Conservation (phyloP, 1,140 invertebrate genomes). For the Drosophila persimilis region DNA sequence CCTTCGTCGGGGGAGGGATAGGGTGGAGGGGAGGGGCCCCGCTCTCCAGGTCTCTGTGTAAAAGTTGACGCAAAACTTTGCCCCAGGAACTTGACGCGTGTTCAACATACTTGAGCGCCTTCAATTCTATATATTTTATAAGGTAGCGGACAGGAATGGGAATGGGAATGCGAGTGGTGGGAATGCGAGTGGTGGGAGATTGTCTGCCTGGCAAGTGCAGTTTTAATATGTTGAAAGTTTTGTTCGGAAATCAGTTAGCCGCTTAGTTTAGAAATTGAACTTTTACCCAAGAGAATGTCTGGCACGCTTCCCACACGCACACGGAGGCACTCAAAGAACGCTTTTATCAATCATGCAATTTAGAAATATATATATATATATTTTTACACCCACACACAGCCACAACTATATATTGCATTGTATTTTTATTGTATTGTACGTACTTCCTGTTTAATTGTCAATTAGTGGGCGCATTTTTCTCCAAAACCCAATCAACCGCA, state of each 20-base stretch:
- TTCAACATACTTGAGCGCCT: constrained; percentile 81
- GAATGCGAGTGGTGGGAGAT: background rate
- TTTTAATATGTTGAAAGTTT: constrained; percentile 81
- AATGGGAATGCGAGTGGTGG: too few species aligned
- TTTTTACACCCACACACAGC: too few species aligned
- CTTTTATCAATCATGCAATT: constrained; percentile 79
- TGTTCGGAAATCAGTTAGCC: constrained; percentile 76
- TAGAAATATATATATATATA: constrained; percentile 23
- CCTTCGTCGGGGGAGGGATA: constrained; percentile 27
- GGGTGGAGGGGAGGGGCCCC: too few species aligned
- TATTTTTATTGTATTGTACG: constrained; percentile 52
- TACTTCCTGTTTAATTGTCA: constrained; percentile 77
- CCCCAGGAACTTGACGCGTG: constrained; percentile 78
- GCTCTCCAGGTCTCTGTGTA: constrained; percentile 7
- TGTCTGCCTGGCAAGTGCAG: constrained; percentile 66
- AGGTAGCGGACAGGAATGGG: background rate
- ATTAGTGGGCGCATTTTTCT: constrained; percentile 71
- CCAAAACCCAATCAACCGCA: constrained; percentile 60
- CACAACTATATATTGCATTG: constrained; percentile 4
- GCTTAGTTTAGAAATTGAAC: constrained; percentile 52
- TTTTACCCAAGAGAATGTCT: constrained; percentile 33
- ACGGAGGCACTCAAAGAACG: constrained; percentile 17
- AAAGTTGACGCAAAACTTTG: constrained; percentile 79
- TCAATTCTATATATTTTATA: constrained; percentile 18
- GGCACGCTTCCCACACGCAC: constrained; percentile 4